These are phyloP conservation scores for Alosa sapidissima DNA, from an alignment of 2,797 vertebrate species.

Conservation along the genomic window DNA sequence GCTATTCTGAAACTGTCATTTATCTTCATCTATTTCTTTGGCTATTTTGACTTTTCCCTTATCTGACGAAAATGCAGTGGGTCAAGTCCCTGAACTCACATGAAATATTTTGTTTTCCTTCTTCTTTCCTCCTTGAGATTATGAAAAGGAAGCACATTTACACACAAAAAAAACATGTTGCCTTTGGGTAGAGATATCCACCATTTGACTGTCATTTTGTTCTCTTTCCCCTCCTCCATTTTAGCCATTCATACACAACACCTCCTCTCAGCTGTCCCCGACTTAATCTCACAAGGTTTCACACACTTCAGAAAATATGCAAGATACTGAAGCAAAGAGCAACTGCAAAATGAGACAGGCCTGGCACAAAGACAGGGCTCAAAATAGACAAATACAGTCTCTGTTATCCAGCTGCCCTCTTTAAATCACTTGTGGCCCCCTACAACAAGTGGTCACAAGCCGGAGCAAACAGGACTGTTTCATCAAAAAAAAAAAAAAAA, in stretches of 20 bases:
- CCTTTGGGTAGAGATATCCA: conserved; percentile 60
- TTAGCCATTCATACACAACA: conserved; percentile 27
- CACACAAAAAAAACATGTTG: conserved; percentile 48
- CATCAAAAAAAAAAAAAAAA: conserved; percentile 68
- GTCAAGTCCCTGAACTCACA: conserved; percentile 56
- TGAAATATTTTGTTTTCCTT: conserved; percentile 54
- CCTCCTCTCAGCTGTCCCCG: conserved; percentile 63
- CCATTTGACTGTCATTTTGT: conserved; percentile 58
- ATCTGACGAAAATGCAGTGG: conserved; percentile 51
- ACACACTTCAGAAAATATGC: conserved; percentile 66
- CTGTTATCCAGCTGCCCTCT: conserved; percentile 77
- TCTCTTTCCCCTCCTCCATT: conserved; percentile 42
- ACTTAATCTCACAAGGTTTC: conserved; percentile 62
- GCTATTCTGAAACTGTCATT: conserved; percentile 8
- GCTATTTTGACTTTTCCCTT: conserved; percentile 43
- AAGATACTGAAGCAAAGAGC: conserved; percentile 67
- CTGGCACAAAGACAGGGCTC: conserved; percentile 71
- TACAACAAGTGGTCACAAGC: conserved; percentile 75
- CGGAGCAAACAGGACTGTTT: conserved; percentile 67
- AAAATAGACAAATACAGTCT: conserved; percentile 78
- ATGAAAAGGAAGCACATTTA: conserved; percentile 54
- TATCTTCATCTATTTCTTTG: neutral
- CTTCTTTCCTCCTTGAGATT: conserved; percentile 50
- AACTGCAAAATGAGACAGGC: conserved; percentile 73
- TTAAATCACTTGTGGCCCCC: conserved; percentile 74